phyloP scores from a whole-genome alignment of 2,797 vertebrate species.

The Capromys pilorides region DNA sequence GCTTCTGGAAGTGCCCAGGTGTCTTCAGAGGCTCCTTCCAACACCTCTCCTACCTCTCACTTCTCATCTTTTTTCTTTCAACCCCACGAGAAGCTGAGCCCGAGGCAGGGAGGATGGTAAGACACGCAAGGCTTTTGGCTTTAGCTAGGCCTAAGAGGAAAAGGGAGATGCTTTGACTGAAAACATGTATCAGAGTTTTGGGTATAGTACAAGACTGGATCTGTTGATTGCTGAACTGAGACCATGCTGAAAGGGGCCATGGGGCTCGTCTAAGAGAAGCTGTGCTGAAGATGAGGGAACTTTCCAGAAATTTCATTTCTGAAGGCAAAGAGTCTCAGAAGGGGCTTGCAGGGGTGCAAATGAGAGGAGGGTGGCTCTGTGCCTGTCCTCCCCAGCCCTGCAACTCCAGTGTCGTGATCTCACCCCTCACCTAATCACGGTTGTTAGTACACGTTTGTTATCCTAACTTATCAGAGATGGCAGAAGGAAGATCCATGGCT shows the following conservation, averaged over 20 bases:
- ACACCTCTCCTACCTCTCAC: neutral
- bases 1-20: neutral
- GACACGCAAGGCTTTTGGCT: neutral
- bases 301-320: neutral
- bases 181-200: slow-evolving; percentile 40
- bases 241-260: neutral
- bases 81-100: too few species aligned
- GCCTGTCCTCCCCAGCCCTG: neutral
- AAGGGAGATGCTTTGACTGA: neutral
- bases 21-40: neutral
- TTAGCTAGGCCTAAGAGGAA: neutral
- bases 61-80: neutral
- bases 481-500: neutral
- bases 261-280: neutral
- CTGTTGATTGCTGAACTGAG: neutral
- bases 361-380: neutral
- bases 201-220: neutral
- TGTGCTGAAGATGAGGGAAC: neutral
- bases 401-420: neutral
- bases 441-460: neutral
- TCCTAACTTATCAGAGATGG: neutral
- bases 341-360: neutral
- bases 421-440: neutral
- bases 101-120: neutral
- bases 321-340: neutral